Conservation (phyloP, 2,797 vertebrate genomes). For the Ibycter americanus region DNA sequence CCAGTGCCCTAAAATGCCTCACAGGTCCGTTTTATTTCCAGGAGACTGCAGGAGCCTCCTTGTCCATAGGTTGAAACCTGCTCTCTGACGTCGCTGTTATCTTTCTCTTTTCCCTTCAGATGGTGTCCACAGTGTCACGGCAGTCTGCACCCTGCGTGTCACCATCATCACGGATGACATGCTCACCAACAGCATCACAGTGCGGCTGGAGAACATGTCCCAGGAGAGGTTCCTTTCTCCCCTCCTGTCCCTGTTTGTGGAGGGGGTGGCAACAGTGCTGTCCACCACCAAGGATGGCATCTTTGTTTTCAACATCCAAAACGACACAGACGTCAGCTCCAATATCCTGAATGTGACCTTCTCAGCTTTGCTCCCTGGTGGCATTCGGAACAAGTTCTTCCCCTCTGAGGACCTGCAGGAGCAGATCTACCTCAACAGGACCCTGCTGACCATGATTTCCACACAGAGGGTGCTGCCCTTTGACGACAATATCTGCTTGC, state of each 20-base stretch:
- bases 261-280: constrained; percentile 92
- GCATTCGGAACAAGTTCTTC: constrained; percentile 84
- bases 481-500: constrained; percentile 97
- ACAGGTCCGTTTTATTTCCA: background rate
- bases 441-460: constrained; percentile 88
- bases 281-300: constrained; percentile 89
- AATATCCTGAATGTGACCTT: constrained; percentile 96
- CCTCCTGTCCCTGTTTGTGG: constrained; percentile 88
- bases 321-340: constrained; percentile 92
- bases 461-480: constrained; percentile 95
- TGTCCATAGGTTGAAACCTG: background rate
- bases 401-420: constrained; percentile 96
- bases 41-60: background rate
- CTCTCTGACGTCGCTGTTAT: background rate
- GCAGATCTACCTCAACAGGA: constrained; percentile 96
- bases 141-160: constrained; percentile 89
- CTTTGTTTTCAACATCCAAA: constrained; percentile 96
- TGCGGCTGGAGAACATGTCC: constrained; percentile 97
- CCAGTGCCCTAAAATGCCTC: background rate
- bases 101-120: constrained; percentile 75
- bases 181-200: constrained; percentile 98
- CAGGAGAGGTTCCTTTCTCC: constrained; percentile 96
- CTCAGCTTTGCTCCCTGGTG: constrained; percentile 90
- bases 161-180: constrained; percentile 98
- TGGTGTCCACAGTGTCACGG: constrained; percentile 84